Conservation (phyloP, 2,113 vertebrate species). For the Taxidea taxus region DNA sequence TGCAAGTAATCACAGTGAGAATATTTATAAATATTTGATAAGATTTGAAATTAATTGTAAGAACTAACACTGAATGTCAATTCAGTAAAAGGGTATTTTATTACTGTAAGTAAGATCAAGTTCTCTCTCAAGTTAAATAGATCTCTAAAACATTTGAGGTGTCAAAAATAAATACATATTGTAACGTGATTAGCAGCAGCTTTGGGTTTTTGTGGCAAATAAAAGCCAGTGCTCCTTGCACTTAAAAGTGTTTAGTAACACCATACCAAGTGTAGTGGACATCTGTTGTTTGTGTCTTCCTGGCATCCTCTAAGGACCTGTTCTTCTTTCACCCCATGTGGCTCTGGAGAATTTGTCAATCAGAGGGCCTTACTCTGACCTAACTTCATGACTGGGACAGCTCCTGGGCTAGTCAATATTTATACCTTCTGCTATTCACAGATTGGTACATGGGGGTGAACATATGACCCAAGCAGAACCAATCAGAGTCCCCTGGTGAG, state of each 20-base stretch:
- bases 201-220: slow-evolving; percentile 1
- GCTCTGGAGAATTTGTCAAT: neutral
- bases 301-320: neutral
- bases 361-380: neutral
- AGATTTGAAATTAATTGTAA: slow-evolving; percentile 27
- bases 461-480: neutral
- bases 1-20: neutral
- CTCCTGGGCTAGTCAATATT: neutral
- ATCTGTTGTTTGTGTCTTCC: neutral
- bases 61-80: neutral
- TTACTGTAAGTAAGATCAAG: neutral
- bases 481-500: neutral
- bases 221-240: neutral
- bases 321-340: neutral
- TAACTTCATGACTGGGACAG: neutral
- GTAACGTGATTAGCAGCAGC: neutral
- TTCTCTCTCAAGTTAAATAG: neutral
- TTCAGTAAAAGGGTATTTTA: slow-evolving; percentile 14
- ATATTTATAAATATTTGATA: slow-evolving; percentile 31
- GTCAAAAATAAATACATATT: slow-evolving; percentile 32
- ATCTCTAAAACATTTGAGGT: slow-evolving; percentile 1
- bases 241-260: neutral
- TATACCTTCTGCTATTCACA: neutral
- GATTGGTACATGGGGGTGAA: neutral
- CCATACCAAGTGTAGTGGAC: neutral